Percentiles rank a stretch among this genome's conserved stretches.
Evolutionary conservation across 2,113 vertebrate species (phyloP).

Genomic region (Neotragus moschatus): DNA sequence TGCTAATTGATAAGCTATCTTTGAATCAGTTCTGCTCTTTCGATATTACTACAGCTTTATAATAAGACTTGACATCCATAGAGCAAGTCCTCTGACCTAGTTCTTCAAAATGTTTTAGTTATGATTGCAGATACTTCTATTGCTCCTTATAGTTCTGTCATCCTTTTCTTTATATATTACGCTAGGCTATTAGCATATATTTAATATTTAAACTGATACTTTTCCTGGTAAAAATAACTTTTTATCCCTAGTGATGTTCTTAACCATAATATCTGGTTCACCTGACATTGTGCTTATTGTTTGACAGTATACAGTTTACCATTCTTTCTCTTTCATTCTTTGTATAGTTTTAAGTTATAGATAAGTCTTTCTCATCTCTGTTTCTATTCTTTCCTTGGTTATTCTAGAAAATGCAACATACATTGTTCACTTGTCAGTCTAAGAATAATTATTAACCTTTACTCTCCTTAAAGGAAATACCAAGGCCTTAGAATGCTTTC

Average conservation of each 20-base stretch:
- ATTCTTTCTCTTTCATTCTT: background rate
- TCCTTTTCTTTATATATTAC: background rate
- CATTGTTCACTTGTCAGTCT: background rate
- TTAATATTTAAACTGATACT: constrained; percentile 5
- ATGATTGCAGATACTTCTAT: background rate
- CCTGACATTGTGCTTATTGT: background rate
- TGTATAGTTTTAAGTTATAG: background rate
- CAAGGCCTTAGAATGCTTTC: background rate
- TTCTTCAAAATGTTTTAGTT: background rate
- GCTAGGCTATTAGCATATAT: background rate
- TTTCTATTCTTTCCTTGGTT: background rate
- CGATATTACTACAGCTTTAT: background rate
- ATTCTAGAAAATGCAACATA: background rate
- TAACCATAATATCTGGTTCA: background rate
- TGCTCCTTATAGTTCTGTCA: background rate
- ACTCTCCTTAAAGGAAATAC: background rate
- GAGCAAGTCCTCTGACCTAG: background rate
- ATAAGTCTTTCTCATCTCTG: background rate
- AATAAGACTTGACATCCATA: background rate
- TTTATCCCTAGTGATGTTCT: background rate
- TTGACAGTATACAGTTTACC: background rate
- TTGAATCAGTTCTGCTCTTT: background rate
- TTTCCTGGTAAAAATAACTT: background rate
- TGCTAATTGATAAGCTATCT: background rate
- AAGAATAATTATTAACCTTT: background rate